Base-by-base conservation (phyloP, 1,140 invertebrate genomes). In the Rhopalosiphum maidis region DNA sequence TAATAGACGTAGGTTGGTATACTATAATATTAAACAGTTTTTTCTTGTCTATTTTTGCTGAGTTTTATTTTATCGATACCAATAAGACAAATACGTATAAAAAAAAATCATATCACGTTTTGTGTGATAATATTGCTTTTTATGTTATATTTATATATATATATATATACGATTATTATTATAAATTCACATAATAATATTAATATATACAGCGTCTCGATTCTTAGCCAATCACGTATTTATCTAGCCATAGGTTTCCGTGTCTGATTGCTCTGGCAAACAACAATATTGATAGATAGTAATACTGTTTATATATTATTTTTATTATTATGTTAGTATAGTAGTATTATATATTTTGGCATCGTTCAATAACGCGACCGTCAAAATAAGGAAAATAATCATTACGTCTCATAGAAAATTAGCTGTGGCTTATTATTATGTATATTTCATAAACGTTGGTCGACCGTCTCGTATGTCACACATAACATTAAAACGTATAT, bases 211-310 rank as follows among this genome's bases (percentile, higher is more conserved):
- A 41, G 83, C 22, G 87, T 89, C 87, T 89, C n/a, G 87, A 54
- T 54, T 54, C 35, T 11, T 35, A 9, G 46, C 41, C 25, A 86
- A 87, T 35, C 87, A 54, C 51, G 30, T 86, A 86, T 7, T 22
- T 22, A 55, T 90, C 89, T 90, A 25, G 89, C 11, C 89, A n/a
- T 46, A 41, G 37, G 41, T 43, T 90, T 90, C 89, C 89, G 89
- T 30, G 89, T 68, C 54, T 30, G 89, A 90, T 90, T 60, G 55
- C 54, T 89, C 23, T 60, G 25, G 55, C 54, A 15, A 68, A 68
- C 55, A 30, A 68, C 37, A n/a, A 41, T 86, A 87, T 89, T 23
- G 48, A 51, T 54, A 46, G 43, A 88, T 35, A 48, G 46, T 48
- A 35, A 48, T 37, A 83, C 0, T 83, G 22, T 37, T 43, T 86